Evolutionary conservation across 2,797 vertebrate species (phyloP).

Genomic region (Sebastes elongatus): DNA sequence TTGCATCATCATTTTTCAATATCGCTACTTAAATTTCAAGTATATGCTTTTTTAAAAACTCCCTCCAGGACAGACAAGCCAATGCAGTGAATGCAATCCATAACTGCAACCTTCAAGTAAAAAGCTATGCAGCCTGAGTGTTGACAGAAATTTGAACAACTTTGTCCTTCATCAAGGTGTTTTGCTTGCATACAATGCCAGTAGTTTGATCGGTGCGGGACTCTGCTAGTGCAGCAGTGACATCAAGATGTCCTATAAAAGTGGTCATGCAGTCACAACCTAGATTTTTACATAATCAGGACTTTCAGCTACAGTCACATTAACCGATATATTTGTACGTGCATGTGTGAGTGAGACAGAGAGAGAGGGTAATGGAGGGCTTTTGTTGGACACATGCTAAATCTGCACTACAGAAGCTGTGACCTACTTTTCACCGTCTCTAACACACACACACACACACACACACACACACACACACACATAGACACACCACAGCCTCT

Average conservation of each 20-base stretch:
- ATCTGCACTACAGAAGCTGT: conserved; percentile 62
- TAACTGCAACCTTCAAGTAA: neutral
- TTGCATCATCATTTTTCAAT: neutral
- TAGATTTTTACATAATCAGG: neutral
- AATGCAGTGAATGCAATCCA: neutral
- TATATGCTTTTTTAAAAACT: neutral
- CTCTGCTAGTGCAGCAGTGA: neutral
- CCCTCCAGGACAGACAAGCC: neutral
- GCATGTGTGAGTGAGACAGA: conserved; percentile 24
- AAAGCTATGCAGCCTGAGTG: neutral
- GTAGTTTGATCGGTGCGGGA: neutral
- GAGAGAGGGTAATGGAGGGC: conserved; percentile 32
- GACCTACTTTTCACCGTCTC: conserved; percentile 77
- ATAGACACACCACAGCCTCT: conserved; percentile 17
- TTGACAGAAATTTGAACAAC: neutral
- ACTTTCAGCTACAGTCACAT: neutral
- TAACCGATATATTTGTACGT: neutral
- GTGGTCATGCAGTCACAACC: neutral
- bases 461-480: neutral
- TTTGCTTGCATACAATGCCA: neutral
- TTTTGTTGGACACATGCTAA: conserved; percentile 69
- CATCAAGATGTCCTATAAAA: neutral
- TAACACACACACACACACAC: conserved; percentile 12
- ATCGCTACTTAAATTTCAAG: neutral
- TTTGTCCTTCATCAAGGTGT: neutral